Conservation (phyloP, 2,797 vertebrate genomes). For the Xiphophorus birchmanni region DNA sequence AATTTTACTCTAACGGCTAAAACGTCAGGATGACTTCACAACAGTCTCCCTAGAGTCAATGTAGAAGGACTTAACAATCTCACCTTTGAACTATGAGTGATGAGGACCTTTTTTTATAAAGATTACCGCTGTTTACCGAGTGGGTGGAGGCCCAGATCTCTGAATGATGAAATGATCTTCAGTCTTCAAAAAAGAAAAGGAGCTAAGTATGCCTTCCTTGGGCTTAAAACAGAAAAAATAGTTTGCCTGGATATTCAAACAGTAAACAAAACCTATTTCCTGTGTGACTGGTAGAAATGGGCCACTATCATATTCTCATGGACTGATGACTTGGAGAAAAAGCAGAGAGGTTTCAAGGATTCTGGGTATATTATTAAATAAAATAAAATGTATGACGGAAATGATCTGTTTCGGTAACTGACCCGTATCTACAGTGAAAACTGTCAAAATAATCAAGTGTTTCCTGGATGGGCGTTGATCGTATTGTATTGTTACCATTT, state of each 20-base stretch:
- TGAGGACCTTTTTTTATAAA: constrained; percentile 64
- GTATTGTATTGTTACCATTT: too few relatives aligned
- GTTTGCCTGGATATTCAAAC: neutral
- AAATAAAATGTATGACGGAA: neutral
- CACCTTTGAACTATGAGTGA: constrained; percentile 77
- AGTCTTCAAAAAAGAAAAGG: constrained; percentile 46
- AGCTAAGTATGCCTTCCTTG: constrained; percentile 18
- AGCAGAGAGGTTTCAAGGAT: neutral
- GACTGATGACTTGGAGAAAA: neutral
- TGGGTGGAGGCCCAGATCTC: constrained; percentile 64
- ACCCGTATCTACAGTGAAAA: neutral
- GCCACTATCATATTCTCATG: neutral
- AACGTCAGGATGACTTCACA: constrained; percentile 39
- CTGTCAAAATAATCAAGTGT: neutral
- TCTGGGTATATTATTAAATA: neutral
- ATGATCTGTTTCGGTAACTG: neutral
- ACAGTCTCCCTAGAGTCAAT: constrained; percentile 20
- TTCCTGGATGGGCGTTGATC: neutral
- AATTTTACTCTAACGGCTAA: neutral
- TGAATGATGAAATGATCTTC: constrained; percentile 51
- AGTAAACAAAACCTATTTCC: neutral
- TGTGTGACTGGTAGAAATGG: neutral
- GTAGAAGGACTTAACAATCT: constrained; percentile 62
- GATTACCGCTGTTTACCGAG: constrained; percentile 70
- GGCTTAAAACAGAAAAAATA: constrained; percentile 28